phyloP scores from a whole-genome alignment of 2,113 vertebrate species.

The Pimephales promelas region DNA sequence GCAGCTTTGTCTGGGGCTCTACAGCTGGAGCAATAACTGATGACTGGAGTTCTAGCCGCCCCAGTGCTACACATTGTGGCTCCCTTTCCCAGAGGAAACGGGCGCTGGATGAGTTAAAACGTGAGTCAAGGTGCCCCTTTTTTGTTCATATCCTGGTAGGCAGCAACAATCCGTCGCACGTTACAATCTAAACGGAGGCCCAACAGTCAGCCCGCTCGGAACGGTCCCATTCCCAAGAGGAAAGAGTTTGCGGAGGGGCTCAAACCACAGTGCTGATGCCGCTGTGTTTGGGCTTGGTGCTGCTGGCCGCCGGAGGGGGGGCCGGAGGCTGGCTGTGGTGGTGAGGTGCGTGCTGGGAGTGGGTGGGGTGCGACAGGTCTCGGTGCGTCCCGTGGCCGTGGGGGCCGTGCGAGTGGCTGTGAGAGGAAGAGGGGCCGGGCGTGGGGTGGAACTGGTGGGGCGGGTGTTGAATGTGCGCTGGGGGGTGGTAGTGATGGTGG shows the following conservation, averaged over 20 bases:
- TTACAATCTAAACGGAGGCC: constrained; percentile 31
- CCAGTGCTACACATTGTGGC: constrained; percentile 60
- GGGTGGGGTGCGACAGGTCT: constrained; percentile 64
- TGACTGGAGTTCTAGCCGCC: constrained; percentile 48
- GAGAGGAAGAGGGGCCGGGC: constrained; percentile 65
- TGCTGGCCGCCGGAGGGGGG: constrained; percentile 67
- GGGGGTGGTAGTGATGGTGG: constrained; percentile 93
- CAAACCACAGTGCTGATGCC: constrained; percentile 97
- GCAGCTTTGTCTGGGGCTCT: constrained; percentile 31
- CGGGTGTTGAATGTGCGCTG: constrained; percentile 83
- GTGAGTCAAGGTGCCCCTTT: constrained; percentile 50
- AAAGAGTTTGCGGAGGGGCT: constrained; percentile 33
- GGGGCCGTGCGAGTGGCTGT: constrained; percentile 64
- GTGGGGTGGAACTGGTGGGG: constrained; percentile 82
- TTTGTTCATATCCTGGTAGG: constrained; percentile 21
- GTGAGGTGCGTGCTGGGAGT: constrained; percentile 75
- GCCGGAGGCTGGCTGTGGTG: constrained; percentile 78
- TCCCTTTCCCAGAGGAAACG: constrained; percentile 45
- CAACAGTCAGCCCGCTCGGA: constrained; percentile 35
- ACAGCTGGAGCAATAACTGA: constrained; percentile 8
- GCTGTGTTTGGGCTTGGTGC: constrained; percentile 92
- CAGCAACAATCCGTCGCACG: constrained; percentile 26
- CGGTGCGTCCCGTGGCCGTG: constrained; percentile 67
- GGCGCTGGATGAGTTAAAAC: constrained; percentile 61
- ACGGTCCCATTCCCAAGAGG: constrained; percentile 20